Percentiles rank a stretch among this genome's conserved stretches.
Conservation (phyloP, 2,113 vertebrate genomes). For the Clinocottus analis region DNA sequence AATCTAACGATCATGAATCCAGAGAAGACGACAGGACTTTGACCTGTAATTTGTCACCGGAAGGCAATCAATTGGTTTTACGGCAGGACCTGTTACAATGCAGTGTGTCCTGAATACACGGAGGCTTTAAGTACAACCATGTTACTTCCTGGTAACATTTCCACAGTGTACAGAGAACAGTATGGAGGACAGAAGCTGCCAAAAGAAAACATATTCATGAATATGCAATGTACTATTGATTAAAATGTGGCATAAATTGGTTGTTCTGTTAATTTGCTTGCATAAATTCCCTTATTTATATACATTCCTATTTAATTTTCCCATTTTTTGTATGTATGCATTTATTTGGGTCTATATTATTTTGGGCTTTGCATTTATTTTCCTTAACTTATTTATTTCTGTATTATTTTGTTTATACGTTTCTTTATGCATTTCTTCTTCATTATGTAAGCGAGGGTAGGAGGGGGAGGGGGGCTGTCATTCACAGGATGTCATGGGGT, state of each 20-base stretch:
- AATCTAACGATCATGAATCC: background rate
- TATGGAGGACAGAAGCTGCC: background rate
- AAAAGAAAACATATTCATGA: background rate
- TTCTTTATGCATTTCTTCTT: background rate
- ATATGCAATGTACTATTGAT: background rate
- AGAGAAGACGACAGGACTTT: background rate
- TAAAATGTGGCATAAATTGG: background rate
- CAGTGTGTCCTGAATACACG: background rate
- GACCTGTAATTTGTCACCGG: background rate
- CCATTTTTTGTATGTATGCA: background rate
- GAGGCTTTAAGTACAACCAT: background rate
- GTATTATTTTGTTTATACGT: background rate
- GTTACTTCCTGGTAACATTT: background rate
- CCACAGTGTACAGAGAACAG: background rate
- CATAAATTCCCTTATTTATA: background rate
- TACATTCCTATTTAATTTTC: background rate
- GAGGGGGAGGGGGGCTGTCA: too few relatives aligned
- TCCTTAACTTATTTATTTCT: background rate
- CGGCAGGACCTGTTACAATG: background rate
- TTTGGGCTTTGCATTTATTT: background rate
- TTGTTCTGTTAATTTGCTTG: background rate
- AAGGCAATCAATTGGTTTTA: background rate
- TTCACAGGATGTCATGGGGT: background rate
- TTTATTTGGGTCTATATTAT: background rate
- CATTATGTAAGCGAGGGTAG: background rate